Percentiles rank a stretch among this genome's conserved stretches.
Evolutionary conservation across 1,140 invertebrate species (phyloP).

Genomic region (Aphelenchoides avenae): DNA sequence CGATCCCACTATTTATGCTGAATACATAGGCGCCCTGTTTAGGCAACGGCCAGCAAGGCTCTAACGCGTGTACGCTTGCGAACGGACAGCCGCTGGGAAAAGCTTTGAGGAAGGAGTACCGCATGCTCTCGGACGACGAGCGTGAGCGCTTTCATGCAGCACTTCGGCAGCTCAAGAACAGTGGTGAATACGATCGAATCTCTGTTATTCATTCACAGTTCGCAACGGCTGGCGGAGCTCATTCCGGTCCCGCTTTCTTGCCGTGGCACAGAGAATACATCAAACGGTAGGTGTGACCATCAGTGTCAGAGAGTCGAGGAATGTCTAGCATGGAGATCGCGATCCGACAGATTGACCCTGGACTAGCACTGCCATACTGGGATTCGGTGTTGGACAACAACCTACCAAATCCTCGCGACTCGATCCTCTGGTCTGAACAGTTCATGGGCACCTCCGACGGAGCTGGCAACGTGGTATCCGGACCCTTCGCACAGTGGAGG

Average conservation of each 20-base stretch:
- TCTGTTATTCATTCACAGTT: conserved; percentile 43
- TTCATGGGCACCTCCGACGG: conserved; percentile 55
- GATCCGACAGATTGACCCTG: conserved; percentile 39
- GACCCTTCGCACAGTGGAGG: conserved; percentile 34
- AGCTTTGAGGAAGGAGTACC: conserved; percentile 40
- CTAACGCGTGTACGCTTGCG: conserved; percentile 29
- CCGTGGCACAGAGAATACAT: conserved; percentile 42
- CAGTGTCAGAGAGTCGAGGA: too few species aligned
- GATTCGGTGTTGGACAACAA: conserved; percentile 19
- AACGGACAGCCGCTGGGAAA: conserved; percentile 35
- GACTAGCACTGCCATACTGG: conserved; percentile 39
- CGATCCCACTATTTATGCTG: too few species aligned
- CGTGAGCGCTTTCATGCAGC: conserved; percentile 55
- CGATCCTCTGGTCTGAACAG: conserved; percentile 32
- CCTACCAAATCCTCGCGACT: conserved; percentile 13
- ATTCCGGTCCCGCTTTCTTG: conserved; percentile 40
- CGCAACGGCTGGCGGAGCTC: conserved; percentile 53
- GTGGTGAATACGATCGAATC: conserved; percentile 54
- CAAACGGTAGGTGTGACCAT: too few species aligned
- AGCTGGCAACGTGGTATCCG: conserved; percentile 29
- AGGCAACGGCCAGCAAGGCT: conserved; percentile 37
- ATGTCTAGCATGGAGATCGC: conserved; percentile 40
- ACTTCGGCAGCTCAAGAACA: conserved; percentile 58
- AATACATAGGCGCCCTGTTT: conserved; percentile 11
- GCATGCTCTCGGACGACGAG: conserved; percentile 33